These are phyloP conservation scores for Globodera ellingtonae DNA, from an alignment of 1,140 invertebrate genomes.

Conservation along the genomic window DNA sequence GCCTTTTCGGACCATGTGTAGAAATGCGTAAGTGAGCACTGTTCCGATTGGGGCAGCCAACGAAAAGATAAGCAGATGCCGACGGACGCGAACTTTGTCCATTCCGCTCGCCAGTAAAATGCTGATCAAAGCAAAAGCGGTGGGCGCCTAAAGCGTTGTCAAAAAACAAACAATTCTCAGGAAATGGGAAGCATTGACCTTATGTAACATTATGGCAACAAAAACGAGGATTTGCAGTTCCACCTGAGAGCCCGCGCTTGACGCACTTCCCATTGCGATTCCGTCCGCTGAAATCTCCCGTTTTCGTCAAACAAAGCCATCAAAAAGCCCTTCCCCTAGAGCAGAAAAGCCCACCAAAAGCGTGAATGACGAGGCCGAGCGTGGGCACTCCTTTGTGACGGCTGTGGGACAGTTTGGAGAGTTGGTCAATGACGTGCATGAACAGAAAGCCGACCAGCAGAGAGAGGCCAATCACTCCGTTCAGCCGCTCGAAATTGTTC, in stretches of 20 bases:
- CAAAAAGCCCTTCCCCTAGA: not conserved
- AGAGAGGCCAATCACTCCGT: conserved; percentile 73
- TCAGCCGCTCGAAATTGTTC: not conserved
- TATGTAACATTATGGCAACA: conserved; percentile 94
- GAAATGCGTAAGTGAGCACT: conserved; percentile 81
- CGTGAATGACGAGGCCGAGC: conserved; percentile 92
- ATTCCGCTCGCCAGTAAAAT: conserved; percentile 92
- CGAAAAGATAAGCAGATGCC: conserved; percentile 90
- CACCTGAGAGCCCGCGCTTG: conserved; percentile 82
- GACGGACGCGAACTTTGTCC: conserved; percentile 81
- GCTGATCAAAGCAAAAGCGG: conserved; percentile 94
- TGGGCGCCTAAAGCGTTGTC: conserved; percentile 78
- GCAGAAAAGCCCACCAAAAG: conserved; percentile 73
- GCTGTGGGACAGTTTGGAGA: conserved; percentile 52
- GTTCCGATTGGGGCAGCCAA: conserved; percentile 85
- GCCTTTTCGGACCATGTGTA: conserved; percentile 38
- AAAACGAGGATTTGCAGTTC: conserved; percentile 96
- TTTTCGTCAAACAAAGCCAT: not conserved
- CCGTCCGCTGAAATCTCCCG: conserved; percentile 78
- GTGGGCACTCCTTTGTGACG: conserved; percentile 85
- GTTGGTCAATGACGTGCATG: conserved; percentile 87
- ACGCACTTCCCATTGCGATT: conserved; percentile 91
- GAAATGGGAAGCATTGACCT: conserved; percentile 70
- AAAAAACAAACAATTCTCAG: not conserved
- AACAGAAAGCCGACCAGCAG: conserved; percentile 89